Evolutionary conservation across 2,888 invertebrate genomes (phyloP), one percentile per base, ranked within the genome.

Genomic region (Limnephilus lunatus): DNA sequence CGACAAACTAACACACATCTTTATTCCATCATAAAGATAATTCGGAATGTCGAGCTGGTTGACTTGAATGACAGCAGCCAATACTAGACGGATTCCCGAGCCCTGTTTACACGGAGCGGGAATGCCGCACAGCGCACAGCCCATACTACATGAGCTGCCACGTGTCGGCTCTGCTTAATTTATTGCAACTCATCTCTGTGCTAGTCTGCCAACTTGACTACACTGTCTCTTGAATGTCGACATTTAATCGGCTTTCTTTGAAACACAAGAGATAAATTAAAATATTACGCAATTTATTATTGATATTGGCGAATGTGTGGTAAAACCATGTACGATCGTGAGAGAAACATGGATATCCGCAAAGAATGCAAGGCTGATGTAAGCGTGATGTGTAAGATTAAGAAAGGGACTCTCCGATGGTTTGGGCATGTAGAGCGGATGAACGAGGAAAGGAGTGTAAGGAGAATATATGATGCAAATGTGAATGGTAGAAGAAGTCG

Each of bases 91-190:
- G 68, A 68, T 68, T 7, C 68, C 19, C n/a, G 30, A 35, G 86
- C n/a, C n/a, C 30, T 86, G 86, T 86, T 86, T 86, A 86, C 86
- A 86, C 48, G 48, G n/a, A 30, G 30, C 39, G 12, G 48, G 86
- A 19, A 86, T 86, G 86, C 86, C 25, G 19, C 31, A 25, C 25
- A 25, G 68, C 25, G 19, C 31, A 25, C 25, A 25, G 68, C 25
- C 68, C 68, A 9, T 68, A 9, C 83, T 31, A n/a, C n/a, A 30
- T 44, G 44, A 44, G 86, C 86, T 44, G 86, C 48, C 86, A 86
- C 44, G 86, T 86, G 86, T 44, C 86, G 30, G 35, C 86, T 44
- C n/a, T 25, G 44, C 44, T 86, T 86, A 30, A 53, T 48, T 86
- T 86, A 48, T 48, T 44, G 86, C 39, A 48, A 30, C 48, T 86